Base-by-base conservation (phyloP, 2,113 vertebrate genomes). In the Phycodurus eques region DNA sequence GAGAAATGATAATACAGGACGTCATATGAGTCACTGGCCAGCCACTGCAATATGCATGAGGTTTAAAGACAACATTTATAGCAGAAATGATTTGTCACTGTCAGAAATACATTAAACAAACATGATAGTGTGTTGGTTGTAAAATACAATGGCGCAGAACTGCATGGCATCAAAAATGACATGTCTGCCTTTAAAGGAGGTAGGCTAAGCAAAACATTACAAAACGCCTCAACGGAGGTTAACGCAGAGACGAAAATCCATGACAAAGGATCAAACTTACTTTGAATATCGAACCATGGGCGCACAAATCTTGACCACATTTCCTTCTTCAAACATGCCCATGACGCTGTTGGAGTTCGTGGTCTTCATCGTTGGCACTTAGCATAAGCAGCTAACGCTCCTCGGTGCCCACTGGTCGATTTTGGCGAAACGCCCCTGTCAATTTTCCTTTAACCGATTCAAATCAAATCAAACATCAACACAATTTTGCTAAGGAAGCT, bases 211-310 rank as follows among this genome's bases (percentile, higher is more conserved):
- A 47, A 47, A 47, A 47, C 13, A 39, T 27, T 27, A 27, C 27
- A 39, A 39, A 39, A 39, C 35, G 35, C 35, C 6, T 39, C 35
- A 39, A 39, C 35, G 2, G 22, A 59, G 14, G 4, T 59, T 27
- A 59, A 22, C 11, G 22, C 27, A 11, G 10, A 2, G n/a, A 31
- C 2, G 22, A 9, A 59, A 44, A 39, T 39, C 35, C 35, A 39
- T 6, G 6, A 39, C 35, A 17, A 54, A 1, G 13, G 0, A 22
- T 35, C 35, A 0, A 14, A 92, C 96, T 95, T 92, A 99, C 97
- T 99, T 99, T 68, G 97, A 99, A 85, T 99, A 99, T 63, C 98
- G 94, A 12, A 99, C 98, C 98, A 99, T 99, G 0, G 97, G 97
- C 0, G 97, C 97, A 74, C 95, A 98, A 49, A 98, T 92, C 90